Evolutionary conservation across 2,888 invertebrate genomes (phyloP), one percentile per base, ranked within the genome.

Genomic region (Pseudoips prasinana): DNA sequence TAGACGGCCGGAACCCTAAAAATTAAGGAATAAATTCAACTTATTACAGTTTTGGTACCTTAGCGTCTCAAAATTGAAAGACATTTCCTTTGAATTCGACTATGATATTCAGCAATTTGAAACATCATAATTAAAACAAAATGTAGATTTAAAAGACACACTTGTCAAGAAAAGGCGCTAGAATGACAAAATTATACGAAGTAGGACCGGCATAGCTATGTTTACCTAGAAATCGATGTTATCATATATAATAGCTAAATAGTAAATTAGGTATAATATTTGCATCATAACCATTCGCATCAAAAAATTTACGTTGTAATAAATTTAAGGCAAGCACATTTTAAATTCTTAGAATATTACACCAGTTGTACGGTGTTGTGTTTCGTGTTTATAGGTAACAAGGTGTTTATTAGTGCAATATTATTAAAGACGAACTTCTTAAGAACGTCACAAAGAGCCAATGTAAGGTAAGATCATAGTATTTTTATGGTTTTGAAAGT

Each of bases 261-360:
- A 46, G 33, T 40, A 27, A 25, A 40, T 33, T 41, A 53, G 45
- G 44, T 47, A 54, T 36, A 10, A 38, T 29, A 39, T 49, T 58
- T 46, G 41, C 48, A 30, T 49, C 39, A 42, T 34, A 41, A 33
- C 32, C 25, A 43, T 35, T 40, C 14, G 24, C 41, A 25, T 48
- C 39, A 46, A 49, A 46, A 47, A 45, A 35, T 58, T 58, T 63
- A 64, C 44, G 58, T 58, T 49, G 60, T 64, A 55, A 60, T 47
- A 57, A 59, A 63, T 61, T 62, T 60, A 51, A 63, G 61, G 58
- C 72, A 67, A 72, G 78, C 81, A 78, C 58, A 74, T 64, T 71
- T 66, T 29, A 31, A 64, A 67, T 82, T 84, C 84, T 73, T 9
- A 73, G 84, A 84, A 83, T 73, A 60, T 76, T 78, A 70, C 74